Conservation (phyloP, 2,888 invertebrate species). For the Lymantria dispar region DNA sequence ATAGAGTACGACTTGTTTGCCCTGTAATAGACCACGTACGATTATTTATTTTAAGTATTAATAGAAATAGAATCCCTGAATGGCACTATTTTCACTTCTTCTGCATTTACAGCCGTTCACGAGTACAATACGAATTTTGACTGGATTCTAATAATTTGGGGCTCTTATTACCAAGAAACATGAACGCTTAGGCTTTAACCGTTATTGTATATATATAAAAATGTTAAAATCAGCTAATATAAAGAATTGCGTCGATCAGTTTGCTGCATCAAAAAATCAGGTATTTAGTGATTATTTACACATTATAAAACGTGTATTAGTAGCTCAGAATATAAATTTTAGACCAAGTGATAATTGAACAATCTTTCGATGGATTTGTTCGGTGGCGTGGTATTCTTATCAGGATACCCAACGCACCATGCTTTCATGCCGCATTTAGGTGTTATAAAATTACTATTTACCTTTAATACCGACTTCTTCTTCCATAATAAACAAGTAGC, state of each 20-base stretch:
- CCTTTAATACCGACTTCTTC: constrained; percentile 62
- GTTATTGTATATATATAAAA: not conserved
- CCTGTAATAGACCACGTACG: too few relatives aligned
- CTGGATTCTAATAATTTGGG: not conserved
- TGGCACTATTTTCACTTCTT: too few relatives aligned
- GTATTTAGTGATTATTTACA: too few relatives aligned
- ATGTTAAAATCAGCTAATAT: not conserved
- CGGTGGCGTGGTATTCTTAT: constrained; percentile 29
- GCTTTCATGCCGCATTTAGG: constrained; percentile 27
- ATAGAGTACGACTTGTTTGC: too few relatives aligned
- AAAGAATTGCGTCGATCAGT: not conserved
- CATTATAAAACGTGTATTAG: too few relatives aligned
- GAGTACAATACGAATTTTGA: not conserved
- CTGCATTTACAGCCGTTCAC: too few relatives aligned
- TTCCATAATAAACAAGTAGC: constrained; percentile 52
- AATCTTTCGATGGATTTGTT: constrained; percentile 10
- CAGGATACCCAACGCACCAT: constrained; percentile 20
- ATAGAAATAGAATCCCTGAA: too few relatives aligned
- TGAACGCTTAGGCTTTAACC: not conserved
- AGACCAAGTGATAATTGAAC: too few relatives aligned
- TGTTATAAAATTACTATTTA: constrained; percentile 33
- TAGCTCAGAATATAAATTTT: too few relatives aligned
- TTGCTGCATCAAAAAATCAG: not conserved
- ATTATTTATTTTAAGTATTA: too few relatives aligned
- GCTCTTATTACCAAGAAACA: not conserved